Evolutionary conservation across 2,113 vertebrate genomes (phyloP).

Genomic region (Caracal caracal): DNA sequence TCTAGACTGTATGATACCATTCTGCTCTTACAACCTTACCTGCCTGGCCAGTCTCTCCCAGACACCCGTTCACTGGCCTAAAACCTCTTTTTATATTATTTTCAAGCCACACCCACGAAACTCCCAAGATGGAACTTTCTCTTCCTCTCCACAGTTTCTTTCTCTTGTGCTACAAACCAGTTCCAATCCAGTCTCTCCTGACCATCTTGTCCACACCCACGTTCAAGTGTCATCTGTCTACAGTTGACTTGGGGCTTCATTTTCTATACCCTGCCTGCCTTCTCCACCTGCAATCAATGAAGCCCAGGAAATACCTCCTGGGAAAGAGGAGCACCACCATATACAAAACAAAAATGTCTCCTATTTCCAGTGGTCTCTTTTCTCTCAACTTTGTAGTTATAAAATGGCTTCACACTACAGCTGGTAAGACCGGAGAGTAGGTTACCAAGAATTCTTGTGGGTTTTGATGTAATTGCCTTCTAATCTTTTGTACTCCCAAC

Average conservation of each 20-base stretch:
- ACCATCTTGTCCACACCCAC: neutral
- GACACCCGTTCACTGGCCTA: neutral
- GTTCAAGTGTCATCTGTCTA: no score
- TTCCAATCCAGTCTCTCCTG: neutral
- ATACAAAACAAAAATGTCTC: neutral
- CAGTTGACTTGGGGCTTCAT: neutral
- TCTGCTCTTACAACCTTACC: no score
- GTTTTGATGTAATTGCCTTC: neutral
- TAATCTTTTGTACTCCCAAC: neutral
- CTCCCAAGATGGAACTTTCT: neutral
- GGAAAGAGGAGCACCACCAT: neutral
- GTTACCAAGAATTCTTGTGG: neutral
- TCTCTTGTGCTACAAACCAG: neutral
- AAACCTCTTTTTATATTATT: neutral
- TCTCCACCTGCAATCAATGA: neutral
- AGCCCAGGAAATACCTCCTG: neutral
- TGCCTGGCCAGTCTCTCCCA: neutral
- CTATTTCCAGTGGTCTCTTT: neutral
- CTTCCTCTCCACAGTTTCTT: neutral
- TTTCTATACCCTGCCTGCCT: neutral
- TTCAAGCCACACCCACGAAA: no score
- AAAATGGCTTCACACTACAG: neutral
- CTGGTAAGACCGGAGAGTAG: neutral
- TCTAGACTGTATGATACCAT: neutral
- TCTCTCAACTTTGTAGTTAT: neutral